phyloP scores from a whole-genome alignment of 2,797 vertebrate species.

The Garrulus glandarius region DNA sequence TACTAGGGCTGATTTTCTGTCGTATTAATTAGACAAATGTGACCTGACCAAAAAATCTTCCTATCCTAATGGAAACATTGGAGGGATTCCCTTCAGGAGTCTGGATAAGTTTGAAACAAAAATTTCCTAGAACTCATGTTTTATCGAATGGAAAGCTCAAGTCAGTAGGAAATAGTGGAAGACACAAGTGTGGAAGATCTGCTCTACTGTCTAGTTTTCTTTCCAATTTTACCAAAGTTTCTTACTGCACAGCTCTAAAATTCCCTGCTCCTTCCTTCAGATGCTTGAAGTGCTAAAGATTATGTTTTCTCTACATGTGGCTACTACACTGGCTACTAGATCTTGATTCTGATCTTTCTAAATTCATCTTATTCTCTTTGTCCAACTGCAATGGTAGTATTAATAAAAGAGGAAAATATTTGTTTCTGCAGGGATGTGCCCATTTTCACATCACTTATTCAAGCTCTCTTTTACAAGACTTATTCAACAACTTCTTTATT shows the following conservation, averaged over 20 bases:
- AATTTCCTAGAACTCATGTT: not conserved
- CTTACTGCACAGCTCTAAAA: not conserved
- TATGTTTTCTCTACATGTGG: not conserved
- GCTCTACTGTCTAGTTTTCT: not conserved
- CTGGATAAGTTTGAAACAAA: not conserved
- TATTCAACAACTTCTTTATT: not conserved
- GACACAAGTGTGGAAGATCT: not conserved
- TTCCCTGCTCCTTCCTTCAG: not conserved
- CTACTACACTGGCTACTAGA: not conserved
- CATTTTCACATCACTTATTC: not conserved
- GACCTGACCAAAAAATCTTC: not conserved
- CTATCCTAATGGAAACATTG: not conserved
- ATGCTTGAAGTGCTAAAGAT: not conserved
- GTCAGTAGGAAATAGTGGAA: not conserved
- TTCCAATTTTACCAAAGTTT: slow-evolving; percentile 10
- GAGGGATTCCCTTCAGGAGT: not conserved
- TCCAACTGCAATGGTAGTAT: not conserved
- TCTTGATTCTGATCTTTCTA: not conserved
- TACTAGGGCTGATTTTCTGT: not conserved
- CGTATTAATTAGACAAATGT: not conserved
- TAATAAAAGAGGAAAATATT: not conserved
- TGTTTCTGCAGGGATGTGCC: not conserved
- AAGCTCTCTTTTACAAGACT: not conserved
- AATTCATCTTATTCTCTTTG: not conserved
- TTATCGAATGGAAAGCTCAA: not conserved